Evolutionary conservation across 1,140 invertebrate species (phyloP).

Genomic region (Drosophila mojavensis): DNA sequence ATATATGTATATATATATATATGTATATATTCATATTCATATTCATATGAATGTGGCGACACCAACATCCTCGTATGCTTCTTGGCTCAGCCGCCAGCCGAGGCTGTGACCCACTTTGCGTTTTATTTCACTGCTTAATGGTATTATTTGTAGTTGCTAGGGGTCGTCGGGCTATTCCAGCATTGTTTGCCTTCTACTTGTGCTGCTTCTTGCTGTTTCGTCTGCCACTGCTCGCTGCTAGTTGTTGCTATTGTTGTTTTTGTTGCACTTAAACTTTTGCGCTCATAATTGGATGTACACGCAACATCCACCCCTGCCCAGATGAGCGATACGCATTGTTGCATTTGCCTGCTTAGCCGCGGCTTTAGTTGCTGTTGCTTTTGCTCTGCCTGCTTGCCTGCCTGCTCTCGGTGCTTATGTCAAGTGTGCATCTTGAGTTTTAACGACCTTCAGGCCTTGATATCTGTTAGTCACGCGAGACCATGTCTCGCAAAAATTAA

Average conservation of each 20-base stretch:
- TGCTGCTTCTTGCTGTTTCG: constrained; percentile 37
- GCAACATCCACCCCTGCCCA: constrained; percentile 16
- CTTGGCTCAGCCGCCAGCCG: constrained; percentile 46
- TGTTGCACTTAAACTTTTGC: constrained; percentile 70
- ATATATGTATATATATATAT: background rate
- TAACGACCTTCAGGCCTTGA: constrained; percentile 70
- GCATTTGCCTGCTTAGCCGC: constrained; percentile 52
- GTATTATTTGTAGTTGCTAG: constrained; percentile 63
- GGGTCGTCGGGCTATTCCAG: constrained; percentile 26
- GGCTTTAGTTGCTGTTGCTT: constrained; percentile 48
- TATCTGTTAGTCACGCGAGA: constrained; percentile 71
- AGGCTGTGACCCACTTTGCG: constrained; percentile 73
- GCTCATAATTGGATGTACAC: constrained; percentile 72
- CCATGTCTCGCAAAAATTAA: constrained; percentile 49
- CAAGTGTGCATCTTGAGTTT: constrained; percentile 68
- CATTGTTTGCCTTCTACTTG: constrained; percentile 65
- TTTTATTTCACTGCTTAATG: constrained; percentile 75
- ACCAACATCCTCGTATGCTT: constrained; percentile 19
- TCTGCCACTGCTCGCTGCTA: no score
- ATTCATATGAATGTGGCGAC: constrained; percentile 24
- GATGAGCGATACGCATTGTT: constrained; percentile 56
- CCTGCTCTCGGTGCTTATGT: constrained; percentile 45
- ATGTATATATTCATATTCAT: background rate
- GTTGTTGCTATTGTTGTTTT: constrained; percentile 50
- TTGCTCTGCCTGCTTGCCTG: background rate